Evolutionary conservation across 35 echinoderm and acorn worm species (phyloP), one percentile per base, ranked within the genome.

Genomic region (Ophiothrix spiculata): DNA sequence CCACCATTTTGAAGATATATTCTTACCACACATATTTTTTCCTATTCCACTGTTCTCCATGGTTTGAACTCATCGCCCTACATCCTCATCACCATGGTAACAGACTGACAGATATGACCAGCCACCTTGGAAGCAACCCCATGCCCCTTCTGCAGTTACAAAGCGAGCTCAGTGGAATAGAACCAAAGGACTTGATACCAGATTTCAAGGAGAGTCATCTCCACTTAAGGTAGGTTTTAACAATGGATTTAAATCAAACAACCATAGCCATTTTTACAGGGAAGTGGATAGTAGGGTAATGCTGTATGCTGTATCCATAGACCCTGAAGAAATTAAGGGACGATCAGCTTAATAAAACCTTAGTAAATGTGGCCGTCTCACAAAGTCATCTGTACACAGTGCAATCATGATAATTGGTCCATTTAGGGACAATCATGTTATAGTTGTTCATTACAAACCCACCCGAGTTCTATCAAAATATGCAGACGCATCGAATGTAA

Each of bases 111-210:
- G 63, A 31, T 78, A 38, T 28, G 64, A 74, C 38, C 85, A 93
- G 40, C 86, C 91, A 29, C 86, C 86, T 4, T 93, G 91, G 91
- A 88, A 79, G 13, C 87, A 94, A 76, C 84, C 54, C 29, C 81
- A 84, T 74, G 81, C 33, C 32, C 19, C 81, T 2, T 35, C 39
- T 31, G 39, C 0, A 1, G 86, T 85, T 39, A 33, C 39, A n/a
- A 81, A 90, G 64, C 6, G 19, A 49, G 42, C 42, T 6, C 83
- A 75, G 13, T 92, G 94, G 94, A 90, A 76, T 40, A 77, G 94
- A 75, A 90, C 94, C 34, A 97, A 89, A 40, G 87, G 90, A 13
- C 77, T 97, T 21, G 90, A 97, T 73, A 75, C 78, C 28, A 77
- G 94, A 4, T 97, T 97, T 75, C 75, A 93, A 45, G 80, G 74